A percentile compares a stretch with the other conserved stretches of the same genome.
Evolutionary conservation across 2,888 invertebrate genomes (phyloP).

Genomic region (Andrena marginata): DNA sequence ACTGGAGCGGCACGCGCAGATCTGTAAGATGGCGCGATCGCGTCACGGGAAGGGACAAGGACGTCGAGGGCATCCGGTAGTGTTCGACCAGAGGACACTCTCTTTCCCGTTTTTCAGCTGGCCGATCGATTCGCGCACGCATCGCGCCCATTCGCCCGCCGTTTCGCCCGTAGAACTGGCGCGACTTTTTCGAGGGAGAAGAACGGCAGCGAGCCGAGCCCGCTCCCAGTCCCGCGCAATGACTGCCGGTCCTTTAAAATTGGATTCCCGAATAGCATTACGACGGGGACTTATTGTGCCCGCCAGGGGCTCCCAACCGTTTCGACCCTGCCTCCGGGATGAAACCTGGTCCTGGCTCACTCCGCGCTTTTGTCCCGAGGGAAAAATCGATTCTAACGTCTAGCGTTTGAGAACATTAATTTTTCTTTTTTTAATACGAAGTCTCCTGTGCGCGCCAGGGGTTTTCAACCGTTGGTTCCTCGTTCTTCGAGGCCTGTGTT

Average conservation of each 20-base stretch:
- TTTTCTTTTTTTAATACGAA: not conserved
- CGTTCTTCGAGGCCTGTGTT: not conserved
- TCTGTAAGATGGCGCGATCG: slow-evolving; percentile 35
- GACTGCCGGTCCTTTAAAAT: slow-evolving; percentile 56
- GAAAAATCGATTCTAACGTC: not conserved
- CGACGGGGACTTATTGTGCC: slow-evolving; percentile 49
- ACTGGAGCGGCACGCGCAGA: not conserved
- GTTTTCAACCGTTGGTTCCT: not conserved
- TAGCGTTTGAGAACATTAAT: not conserved
- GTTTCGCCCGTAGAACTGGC: slow-evolving; percentile 24
- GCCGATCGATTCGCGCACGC: slow-evolving; percentile 43
- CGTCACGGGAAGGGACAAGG: slow-evolving; percentile 31
- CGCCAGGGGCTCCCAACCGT: slow-evolving; percentile 43
- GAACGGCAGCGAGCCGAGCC: slow-evolving; percentile 40
- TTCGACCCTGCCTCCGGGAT: not conserved
- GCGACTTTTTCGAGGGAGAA: slow-evolving; percentile 33
- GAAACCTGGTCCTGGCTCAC: not conserved
- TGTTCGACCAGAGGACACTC: not conserved
- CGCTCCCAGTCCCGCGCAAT: slow-evolving; percentile 45
- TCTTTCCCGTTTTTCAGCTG: slow-evolving; percentile 19
- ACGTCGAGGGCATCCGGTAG: slow-evolving; percentile 47
- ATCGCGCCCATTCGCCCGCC: slow-evolving; percentile 6
- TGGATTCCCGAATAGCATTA: slow-evolving; percentile 55
- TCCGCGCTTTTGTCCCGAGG: not conserved
- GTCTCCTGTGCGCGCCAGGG: not conserved